Percentiles rank a stretch among this genome's conserved stretches.
Evolutionary conservation across 1,140 invertebrate species (phyloP).

Genomic region (Octopus bimaculoides): DNA sequence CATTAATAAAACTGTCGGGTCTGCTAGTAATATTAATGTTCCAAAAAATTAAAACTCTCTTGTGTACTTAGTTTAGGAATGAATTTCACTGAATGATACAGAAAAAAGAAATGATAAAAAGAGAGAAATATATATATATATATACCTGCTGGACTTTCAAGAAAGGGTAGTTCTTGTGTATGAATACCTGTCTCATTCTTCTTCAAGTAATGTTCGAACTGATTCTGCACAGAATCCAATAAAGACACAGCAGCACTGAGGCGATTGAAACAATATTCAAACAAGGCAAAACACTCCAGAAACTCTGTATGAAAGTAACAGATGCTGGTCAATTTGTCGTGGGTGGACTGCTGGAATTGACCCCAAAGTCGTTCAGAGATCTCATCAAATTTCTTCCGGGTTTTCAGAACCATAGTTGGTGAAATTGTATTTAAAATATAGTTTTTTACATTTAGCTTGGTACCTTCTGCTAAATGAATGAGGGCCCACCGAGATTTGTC

Average conservation of each 20-base stretch:
- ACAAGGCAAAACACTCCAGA: constrained; percentile 46
- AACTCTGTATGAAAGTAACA: constrained; percentile 16
- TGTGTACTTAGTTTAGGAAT: no score
- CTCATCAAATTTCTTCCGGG: constrained; percentile 24
- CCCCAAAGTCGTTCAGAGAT: constrained; percentile 23
- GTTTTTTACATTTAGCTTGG: constrained; percentile 26
- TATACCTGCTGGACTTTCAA: not conserved
- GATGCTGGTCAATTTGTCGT: constrained; percentile 3
- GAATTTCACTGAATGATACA: no score
- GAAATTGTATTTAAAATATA: constrained; percentile 13
- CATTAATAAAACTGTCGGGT: no score
- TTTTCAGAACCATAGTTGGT: constrained; percentile 34
- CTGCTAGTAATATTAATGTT: no score
- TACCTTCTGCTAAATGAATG: constrained; percentile 27
- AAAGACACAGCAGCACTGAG: constrained; percentile 34
- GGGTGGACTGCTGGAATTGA: not conserved
- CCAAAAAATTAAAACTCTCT: no score
- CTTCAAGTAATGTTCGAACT: not conserved
- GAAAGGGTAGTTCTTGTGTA: not conserved
- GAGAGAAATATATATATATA: not conserved
- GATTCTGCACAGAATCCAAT: constrained; percentile 25
- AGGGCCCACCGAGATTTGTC: constrained; percentile 13
- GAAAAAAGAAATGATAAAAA: not conserved
- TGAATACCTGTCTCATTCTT: not conserved
- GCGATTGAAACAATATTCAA: constrained; percentile 46